Evolutionary conservation across 2,797 vertebrate genomes (phyloP), one percentile per base, ranked within the genome.

Genomic region (Etheostoma nigrum): DNA sequence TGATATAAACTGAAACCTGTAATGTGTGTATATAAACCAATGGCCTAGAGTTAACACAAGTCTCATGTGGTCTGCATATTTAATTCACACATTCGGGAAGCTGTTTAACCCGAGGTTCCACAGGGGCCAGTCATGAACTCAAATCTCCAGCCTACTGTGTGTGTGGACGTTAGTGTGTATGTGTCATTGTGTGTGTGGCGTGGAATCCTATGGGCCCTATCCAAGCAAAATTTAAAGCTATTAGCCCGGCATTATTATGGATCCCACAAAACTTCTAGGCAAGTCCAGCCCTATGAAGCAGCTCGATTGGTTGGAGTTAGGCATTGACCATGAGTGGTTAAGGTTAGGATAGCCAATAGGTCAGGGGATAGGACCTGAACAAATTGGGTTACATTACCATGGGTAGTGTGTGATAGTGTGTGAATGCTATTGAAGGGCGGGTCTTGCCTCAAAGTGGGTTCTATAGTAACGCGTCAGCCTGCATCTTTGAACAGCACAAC

Each of bases 1-100:
- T 79, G 80, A 83, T 79, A 76, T 68, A 60, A 86, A 90, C 21
- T 76, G 69, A 73, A 89, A 82, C 77, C 81, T 81, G 70, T 74
- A 81, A 76, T 75, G 83, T 74, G 72, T 55, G 63, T 65, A 21
- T 80, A 67, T 81, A 63, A 88, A 88, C 67, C 53, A 40, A 30
- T 49, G 78, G 81, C 83, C 84, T 13, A 4, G 45, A 36, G 8
- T 72, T 77, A 79, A 68, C 54, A 6, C 59, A 13, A 9, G 55
- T 74, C 83, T 87, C 81, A 21, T 71, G 85, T 77, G 87, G 70
- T 54, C 62, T 80, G 76, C 66, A 74, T 87, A 69, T 87, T 84
- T 79, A 85, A 88, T 81, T 84, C 61, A 70, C 23, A 15, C 53
- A 36, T 81, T 65, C 67, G 27, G 5, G 1, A 47, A 85, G 73